Conservation (phyloP, 2,113 vertebrate genomes). For the Zapus hudsonius region DNA sequence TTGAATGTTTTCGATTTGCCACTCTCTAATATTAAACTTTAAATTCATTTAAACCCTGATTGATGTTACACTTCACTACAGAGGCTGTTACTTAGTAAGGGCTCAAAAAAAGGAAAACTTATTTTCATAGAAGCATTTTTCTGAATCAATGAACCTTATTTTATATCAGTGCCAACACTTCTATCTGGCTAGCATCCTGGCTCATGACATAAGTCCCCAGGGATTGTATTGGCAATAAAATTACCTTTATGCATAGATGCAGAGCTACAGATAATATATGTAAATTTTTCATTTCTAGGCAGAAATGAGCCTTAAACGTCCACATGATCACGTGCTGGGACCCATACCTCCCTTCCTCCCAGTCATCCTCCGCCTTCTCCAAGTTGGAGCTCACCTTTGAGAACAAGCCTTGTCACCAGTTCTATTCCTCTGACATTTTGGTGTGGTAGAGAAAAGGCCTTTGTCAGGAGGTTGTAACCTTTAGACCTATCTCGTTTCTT, state of each 20-base stretch:
- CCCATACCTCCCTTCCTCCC: no score
- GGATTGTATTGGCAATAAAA: neutral
- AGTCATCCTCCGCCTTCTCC: neutral
- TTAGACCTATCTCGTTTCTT: neutral
- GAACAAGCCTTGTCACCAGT: neutral
- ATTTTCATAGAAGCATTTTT: neutral
- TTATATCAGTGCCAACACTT: neutral
- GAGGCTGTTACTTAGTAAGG: neutral
- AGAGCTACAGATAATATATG: neutral
- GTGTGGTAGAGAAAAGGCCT: neutral
- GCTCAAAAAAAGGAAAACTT: neutral
- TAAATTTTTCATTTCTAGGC: slow-evolving; percentile 9
- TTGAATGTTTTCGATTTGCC: neutral
- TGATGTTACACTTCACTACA: slow-evolving; percentile 18
- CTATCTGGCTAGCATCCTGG: neutral
- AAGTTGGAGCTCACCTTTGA: neutral
- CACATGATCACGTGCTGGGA: neutral
- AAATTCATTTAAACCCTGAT: neutral
- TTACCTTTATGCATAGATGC: neutral
- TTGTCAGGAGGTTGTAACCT: neutral
- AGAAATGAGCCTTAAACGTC: neutral
- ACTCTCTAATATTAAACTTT: neutral
- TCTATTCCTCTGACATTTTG: neutral
- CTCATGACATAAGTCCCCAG: neutral
- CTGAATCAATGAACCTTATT: neutral